phyloP scores from a whole-genome alignment of 2,888 invertebrate species.

The Pristionchus mayeri region DNA sequence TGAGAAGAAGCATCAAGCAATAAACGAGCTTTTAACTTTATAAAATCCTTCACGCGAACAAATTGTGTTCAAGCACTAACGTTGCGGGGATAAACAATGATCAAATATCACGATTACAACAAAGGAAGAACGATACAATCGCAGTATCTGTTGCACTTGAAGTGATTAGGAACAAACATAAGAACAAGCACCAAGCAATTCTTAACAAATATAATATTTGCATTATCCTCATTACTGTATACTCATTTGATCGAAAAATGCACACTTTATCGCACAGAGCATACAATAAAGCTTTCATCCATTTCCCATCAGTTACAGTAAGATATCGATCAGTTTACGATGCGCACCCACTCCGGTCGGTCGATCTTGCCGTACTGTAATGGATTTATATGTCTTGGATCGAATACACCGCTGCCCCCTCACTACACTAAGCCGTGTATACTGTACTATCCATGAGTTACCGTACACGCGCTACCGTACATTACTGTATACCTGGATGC shows the following conservation, averaged over 20 bases:
- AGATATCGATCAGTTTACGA: constrained; percentile 37
- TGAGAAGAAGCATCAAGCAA: too few species aligned
- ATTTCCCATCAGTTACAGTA: background rate
- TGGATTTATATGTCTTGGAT: background rate
- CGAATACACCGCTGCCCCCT: too few species aligned
- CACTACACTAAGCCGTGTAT: background rate
- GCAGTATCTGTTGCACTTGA: too few species aligned
- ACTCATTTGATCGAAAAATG: too few species aligned
- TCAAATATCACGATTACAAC: too few species aligned
- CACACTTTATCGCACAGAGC: background rate
- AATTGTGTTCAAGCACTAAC: background rate
- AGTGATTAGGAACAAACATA: too few species aligned
- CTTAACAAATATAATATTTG: too few species aligned
- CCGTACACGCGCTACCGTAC: background rate
- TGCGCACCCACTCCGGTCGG: constrained; percentile 39
- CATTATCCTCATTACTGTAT: too few species aligned
- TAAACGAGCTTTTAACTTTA: too few species aligned
- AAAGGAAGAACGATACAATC: too few species aligned
- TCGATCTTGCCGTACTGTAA: constrained; percentile 35
- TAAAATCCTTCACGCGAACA: background rate
- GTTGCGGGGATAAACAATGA: too few species aligned
- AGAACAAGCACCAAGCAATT: too few species aligned
- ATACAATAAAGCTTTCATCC: background rate
- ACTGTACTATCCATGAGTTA: background rate
- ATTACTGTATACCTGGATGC: constrained; percentile 38